Evolutionary conservation across 2,888 invertebrate species (phyloP).

Genomic region (Drosophila meridiana): DNA sequence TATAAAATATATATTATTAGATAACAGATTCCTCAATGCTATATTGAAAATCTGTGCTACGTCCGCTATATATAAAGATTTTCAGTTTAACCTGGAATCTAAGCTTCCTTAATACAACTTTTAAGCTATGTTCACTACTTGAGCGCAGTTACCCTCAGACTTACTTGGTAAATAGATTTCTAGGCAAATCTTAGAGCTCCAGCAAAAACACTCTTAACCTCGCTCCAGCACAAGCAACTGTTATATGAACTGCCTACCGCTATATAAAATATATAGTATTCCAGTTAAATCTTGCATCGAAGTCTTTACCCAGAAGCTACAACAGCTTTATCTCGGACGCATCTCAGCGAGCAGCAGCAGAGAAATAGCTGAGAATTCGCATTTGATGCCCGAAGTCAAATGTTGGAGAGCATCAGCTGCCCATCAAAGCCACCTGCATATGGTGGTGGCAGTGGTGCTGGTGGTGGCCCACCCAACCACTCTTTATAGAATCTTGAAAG

Average conservation of each 20-base stretch:
- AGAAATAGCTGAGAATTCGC: conserved; percentile 27
- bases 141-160: no score
- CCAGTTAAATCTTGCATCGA: conserved; percentile 16
- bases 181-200: neutral
- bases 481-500: conserved; percentile 37
- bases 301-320: conserved; percentile 32
- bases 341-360: neutral
- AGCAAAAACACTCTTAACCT: neutral
- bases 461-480: conserved; percentile 53
- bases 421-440: conserved; percentile 75
- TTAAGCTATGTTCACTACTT: no score
- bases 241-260: neutral
- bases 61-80: no score
- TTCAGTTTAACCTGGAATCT: no score
- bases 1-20: no score
- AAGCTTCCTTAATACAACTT: no score
- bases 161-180: neutral
- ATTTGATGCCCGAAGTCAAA: conserved; percentile 41
- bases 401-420: conserved; percentile 57
- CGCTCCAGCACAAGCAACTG: neutral
- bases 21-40: no score
- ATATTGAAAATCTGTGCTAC: no score
- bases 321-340: conserved; percentile 35
- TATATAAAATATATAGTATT: conserved; percentile 13
- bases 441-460: conserved; percentile 17